These are phyloP conservation scores for Dissostichus mawsoni DNA, from an alignment of 2,113 vertebrate genomes.

Conservation along the genomic window DNA sequence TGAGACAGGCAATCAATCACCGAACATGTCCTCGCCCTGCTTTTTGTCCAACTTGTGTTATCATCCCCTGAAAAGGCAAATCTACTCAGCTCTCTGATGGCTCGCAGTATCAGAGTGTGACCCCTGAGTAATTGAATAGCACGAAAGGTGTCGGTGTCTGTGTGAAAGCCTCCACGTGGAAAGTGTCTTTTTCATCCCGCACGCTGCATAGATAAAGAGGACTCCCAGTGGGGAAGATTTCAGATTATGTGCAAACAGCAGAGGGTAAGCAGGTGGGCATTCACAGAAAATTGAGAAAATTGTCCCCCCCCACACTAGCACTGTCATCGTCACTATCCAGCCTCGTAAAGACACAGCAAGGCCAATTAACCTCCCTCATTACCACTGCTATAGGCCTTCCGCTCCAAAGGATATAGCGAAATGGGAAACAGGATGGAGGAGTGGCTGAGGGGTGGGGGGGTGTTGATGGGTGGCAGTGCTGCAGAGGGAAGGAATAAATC, in stretches of 20 bases:
- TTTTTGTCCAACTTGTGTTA: constrained; percentile 2
- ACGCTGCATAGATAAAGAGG: constrained; percentile 12
- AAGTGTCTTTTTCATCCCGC: constrained; percentile 16
- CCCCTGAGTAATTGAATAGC: constrained; percentile 42
- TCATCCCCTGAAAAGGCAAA: constrained; percentile 36
- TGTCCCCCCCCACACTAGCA: neutral
- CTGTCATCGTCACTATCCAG: constrained; percentile 19
- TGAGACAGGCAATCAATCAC: constrained; percentile 37
- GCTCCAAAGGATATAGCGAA: constrained; percentile 29
- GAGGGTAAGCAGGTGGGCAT: constrained; percentile 30
- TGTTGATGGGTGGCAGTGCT: constrained; percentile 38
- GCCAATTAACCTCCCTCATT: constrained; percentile 68
- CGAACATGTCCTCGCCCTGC: constrained; percentile 11
- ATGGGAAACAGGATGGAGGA: constrained; percentile 55
- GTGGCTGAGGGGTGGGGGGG: constrained; percentile 29
- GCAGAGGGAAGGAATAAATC: constrained; percentile 67
- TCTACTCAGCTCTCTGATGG: constrained; percentile 21
- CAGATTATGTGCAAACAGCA: constrained; percentile 30
- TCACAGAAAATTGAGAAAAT: constrained; percentile 26
- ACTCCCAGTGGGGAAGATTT: constrained; percentile 22
- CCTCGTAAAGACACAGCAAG: constrained; percentile 57
- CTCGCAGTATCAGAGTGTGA: constrained; percentile 10
- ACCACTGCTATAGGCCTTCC: constrained; percentile 40
- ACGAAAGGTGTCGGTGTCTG: constrained; percentile 12
- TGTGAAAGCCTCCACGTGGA: constrained; percentile 14